A percentile compares a stretch with the other conserved stretches of the same genome.
Conservation (phyloP, 1,140 invertebrate genomes). For the Adelges cooleyi region DNA sequence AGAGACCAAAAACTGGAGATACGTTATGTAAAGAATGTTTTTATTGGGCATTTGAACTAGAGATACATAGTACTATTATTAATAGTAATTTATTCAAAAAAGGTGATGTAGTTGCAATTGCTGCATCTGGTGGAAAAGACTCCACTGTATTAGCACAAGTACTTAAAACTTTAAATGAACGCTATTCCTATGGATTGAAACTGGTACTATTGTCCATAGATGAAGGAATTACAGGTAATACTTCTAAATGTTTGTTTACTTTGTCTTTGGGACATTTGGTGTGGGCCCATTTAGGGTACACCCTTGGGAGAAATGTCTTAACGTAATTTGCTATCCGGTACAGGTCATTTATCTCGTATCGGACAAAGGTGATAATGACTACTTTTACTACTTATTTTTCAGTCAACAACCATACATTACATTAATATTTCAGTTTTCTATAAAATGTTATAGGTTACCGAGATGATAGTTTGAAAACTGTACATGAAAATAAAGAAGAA, state of each 20-base stretch:
- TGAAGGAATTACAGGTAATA: conserved; percentile 84
- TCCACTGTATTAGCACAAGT: conserved; percentile 93
- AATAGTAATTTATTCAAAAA: conserved; percentile 71
- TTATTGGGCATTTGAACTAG: conserved; percentile 85
- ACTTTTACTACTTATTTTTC: not conserved
- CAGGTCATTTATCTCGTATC: no score
- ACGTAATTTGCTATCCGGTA: no score
- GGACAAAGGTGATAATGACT: no score
- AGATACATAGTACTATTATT: conserved; percentile 89
- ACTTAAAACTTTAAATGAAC: conserved; percentile 82
- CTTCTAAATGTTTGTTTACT: no score
- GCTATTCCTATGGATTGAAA: conserved; percentile 83
- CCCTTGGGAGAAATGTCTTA: no score
- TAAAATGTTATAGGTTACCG: conserved; percentile 60
- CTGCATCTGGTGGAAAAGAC: conserved; percentile 97
- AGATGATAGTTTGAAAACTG: conserved; percentile 95
- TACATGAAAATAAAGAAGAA: conserved; percentile 85
- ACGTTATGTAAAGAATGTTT: conserved; percentile 92
- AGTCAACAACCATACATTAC: not conserved
- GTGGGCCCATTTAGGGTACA: no score
- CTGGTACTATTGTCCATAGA: conserved; percentile 91
- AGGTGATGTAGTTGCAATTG: conserved; percentile 85
- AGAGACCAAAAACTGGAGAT: conserved; percentile 84
- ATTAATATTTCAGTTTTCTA: not conserved
- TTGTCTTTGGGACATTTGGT: no score